Conservation (phyloP, 2,888 invertebrate species). For the Acanthacorydalis orientalis region DNA sequence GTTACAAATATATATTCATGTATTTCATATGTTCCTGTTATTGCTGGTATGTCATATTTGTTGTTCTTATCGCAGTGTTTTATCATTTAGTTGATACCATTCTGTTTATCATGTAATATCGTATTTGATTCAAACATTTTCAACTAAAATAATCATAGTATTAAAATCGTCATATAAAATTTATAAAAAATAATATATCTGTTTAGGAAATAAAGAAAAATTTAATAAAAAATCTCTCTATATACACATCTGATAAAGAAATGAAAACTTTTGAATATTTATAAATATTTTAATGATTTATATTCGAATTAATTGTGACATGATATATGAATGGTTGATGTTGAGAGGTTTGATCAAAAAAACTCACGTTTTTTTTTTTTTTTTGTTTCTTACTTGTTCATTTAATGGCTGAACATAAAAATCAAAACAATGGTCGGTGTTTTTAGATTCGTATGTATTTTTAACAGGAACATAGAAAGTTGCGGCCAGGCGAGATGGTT, state of each 20-base stretch:
- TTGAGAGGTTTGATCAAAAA: neutral
- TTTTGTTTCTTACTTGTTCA: neutral
- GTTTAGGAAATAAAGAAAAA: too few relatives aligned
- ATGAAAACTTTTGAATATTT: too few relatives aligned
- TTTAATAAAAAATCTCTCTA: too few relatives aligned
- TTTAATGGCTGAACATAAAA: neutral
- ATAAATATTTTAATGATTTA: too few relatives aligned
- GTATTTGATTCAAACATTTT: too few relatives aligned
- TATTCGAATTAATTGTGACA: too few relatives aligned
- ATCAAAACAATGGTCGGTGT: neutral
- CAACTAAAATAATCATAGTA: too few relatives aligned
- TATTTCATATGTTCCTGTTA: too few relatives aligned
- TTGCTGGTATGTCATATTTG: too few relatives aligned
- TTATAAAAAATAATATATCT: neutral
- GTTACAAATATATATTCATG: too few relatives aligned
- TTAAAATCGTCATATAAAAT: neutral
- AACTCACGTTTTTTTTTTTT: neutral
- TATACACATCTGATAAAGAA: too few relatives aligned
- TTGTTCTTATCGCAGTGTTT: neutral
- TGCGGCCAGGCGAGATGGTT: constrained; percentile 85
- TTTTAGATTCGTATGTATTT: constrained; percentile 12
- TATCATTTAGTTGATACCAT: neutral
- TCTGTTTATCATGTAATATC: neutral
- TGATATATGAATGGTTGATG: too few relatives aligned
- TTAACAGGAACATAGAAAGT: constrained; percentile 71